These are phyloP conservation scores for Bujurquina vittata DNA, from an alignment of 2,113 vertebrate species.

Conservation along the genomic window DNA sequence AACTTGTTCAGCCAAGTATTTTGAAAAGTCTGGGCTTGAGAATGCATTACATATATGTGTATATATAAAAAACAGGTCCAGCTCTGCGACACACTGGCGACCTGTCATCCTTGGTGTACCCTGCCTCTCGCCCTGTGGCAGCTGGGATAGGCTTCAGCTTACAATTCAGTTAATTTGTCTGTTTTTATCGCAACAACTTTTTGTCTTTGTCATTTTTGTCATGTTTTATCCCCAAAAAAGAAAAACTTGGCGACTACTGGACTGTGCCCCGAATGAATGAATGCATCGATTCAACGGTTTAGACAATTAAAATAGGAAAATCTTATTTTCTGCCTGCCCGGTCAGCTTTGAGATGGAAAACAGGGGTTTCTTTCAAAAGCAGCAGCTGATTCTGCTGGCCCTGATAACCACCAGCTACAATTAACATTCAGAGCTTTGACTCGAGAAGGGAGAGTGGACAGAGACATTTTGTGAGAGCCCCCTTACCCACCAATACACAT, in stretches of 20 bases:
- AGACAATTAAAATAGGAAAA: slow-evolving; percentile 36
- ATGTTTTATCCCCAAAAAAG: slow-evolving; percentile 1
- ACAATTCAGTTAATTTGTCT: not conserved
- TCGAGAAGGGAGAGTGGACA: slow-evolving; percentile 59
- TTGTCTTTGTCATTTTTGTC: not conserved
- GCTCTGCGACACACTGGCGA: no score
- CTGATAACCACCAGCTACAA: slow-evolving; percentile 55
- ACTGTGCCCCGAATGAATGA: slow-evolving; percentile 32
- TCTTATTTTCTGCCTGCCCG: slow-evolving; percentile 53
- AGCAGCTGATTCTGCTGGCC: slow-evolving; percentile 70
- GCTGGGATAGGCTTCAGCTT: not conserved
- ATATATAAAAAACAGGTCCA: not conserved
- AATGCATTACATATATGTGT: not conserved
- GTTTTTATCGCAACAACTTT: not conserved
- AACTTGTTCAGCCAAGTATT: not conserved
- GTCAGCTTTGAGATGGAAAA: slow-evolving; percentile 72
- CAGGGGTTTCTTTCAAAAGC: slow-evolving; percentile 52
- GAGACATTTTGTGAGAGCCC: slow-evolving; percentile 53
- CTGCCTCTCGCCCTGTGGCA: no score
- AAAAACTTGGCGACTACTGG: not conserved
- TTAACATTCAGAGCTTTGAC: slow-evolving; percentile 65
- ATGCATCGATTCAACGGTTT: slow-evolving; percentile 13
- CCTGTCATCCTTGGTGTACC: no score
- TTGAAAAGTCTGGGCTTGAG: not conserved
- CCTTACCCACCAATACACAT: slow-evolving; percentile 1